phyloP scores from a whole-genome alignment of 2,113 vertebrate genomes.

The Emydocephalus ijimae region DNA sequence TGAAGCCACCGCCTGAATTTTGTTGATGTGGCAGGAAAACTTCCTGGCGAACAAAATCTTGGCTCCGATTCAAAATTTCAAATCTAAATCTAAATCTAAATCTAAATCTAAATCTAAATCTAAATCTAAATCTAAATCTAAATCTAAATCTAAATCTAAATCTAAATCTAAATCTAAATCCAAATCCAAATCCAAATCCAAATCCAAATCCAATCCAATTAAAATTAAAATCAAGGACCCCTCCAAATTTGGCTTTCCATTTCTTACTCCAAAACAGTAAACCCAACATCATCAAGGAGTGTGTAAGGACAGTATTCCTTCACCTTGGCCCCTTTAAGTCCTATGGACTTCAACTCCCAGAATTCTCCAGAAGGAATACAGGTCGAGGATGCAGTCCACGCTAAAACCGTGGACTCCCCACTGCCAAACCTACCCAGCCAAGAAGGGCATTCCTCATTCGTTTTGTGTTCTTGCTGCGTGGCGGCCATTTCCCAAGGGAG shows the following conservation, averaged over 20 bases:
- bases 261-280: too few species aligned
- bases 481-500: slow-evolving; percentile 78
- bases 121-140: too few species aligned
- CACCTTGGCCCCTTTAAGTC: neutral
- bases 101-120: too few species aligned
- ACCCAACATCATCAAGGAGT: neutral
- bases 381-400: neutral
- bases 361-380: neutral
- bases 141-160: too few species aligned
- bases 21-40: neutral
- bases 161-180: too few species aligned
- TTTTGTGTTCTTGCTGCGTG: slow-evolving; percentile 57
- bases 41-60: neutral
- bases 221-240: too few species aligned
- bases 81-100: too few species aligned
- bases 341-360: neutral
- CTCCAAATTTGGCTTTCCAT: too few species aligned
- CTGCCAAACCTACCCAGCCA: slow-evolving; percentile 73
- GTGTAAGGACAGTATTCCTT: neutral
- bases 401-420: neutral
- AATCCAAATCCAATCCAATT: too few species aligned
- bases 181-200: too few species aligned
- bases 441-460: slow-evolving; percentile 71
- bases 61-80: neutral
- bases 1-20: neutral